Evolutionary conservation across 64 coral and sea anemone genomes (phyloP), one percentile per base, ranked within the genome.

Genomic region (Montipora efflorescens): DNA sequence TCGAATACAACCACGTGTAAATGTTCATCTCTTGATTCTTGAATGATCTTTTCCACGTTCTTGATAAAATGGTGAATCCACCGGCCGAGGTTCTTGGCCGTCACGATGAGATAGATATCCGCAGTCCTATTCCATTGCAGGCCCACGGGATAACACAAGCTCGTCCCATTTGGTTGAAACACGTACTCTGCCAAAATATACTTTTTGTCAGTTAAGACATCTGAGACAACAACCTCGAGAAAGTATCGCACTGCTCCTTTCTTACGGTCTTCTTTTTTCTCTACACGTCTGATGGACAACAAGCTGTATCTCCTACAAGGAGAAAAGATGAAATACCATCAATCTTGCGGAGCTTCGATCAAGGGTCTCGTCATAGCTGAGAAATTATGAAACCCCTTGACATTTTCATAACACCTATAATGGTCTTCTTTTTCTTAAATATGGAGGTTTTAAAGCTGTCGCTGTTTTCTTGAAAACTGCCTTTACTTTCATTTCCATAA

Each of bases 41-140:
- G 58, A 36, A 76, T 5, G 5, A 94, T 83, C 48, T 84, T 44
- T 1, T 70, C 93, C 53, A 98, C 78, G 75, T 57, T 57, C 53
- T 57, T 57, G 6, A 57, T 57, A 57, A 57, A 57, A 1, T 57
- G 6, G 53, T 57, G 93, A 73, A 98, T 69, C 96, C 96, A 98
- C 19, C 66, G 77, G n/a, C 94, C 96, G 18, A 93, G 90, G 83
- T 90, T 88, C 79, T 95, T 95, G 48, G 89, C 82, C 3, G 96
- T 98, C 2, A 98, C 58, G 19, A 98, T 92, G 61, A 98, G 93
- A 15, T 95, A 93, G 44, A 98, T 89, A 76, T 86, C 89, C 15
- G 73, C 94, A 81, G 83, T 83, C 36, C 87, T 74, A 47, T 91
- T 79, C 96, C 96, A 98, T 66, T 79, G 91, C 50, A 91, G 80